Evolutionary conservation across 2,113 vertebrate genomes (phyloP).

Genomic region (Elaphurus davidianus): DNA sequence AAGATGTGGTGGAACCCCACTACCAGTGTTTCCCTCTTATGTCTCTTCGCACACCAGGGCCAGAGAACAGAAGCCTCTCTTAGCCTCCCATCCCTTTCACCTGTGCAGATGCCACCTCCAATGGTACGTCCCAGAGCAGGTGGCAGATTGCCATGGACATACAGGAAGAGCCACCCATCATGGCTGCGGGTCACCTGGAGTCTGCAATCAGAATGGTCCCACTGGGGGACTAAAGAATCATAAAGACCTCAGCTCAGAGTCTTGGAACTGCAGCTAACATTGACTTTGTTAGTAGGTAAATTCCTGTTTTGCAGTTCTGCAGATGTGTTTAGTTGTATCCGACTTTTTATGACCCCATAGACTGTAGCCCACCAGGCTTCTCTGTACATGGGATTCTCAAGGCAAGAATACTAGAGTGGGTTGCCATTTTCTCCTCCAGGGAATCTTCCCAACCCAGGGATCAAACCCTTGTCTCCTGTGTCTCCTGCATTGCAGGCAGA

Average conservation of each 20-base stretch:
- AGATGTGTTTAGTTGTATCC: not conserved
- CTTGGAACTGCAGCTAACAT: not conserved
- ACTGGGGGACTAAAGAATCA: not conserved
- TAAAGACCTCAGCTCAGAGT: not conserved
- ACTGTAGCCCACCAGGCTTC: not conserved
- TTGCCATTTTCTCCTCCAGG: not conserved
- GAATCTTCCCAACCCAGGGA: not conserved
- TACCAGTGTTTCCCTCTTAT: not conserved
- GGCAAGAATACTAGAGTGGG: not conserved
- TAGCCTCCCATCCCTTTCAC: not conserved
- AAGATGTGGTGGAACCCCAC: fast-evolving
- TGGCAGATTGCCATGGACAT: fast-evolving
- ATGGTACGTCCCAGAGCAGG: not conserved
- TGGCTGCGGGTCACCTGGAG: fast-evolving
- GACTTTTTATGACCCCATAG: not conserved
- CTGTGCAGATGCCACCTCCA: not conserved
- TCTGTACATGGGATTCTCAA: not conserved
- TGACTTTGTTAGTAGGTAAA: not conserved
- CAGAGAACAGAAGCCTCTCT: not conserved
- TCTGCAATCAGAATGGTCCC: not conserved
- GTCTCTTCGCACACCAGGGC: not conserved
- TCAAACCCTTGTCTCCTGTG: not conserved
- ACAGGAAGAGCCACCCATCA: not conserved
- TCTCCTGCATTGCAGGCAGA: not conserved
- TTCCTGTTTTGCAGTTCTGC: not conserved